Percentiles rank a stretch among this genome's conserved stretches.
These are phyloP conservation scores for Malthinus seriepunctatus DNA, from an alignment of 2,888 invertebrate genomes.

Conservation along the genomic window DNA sequence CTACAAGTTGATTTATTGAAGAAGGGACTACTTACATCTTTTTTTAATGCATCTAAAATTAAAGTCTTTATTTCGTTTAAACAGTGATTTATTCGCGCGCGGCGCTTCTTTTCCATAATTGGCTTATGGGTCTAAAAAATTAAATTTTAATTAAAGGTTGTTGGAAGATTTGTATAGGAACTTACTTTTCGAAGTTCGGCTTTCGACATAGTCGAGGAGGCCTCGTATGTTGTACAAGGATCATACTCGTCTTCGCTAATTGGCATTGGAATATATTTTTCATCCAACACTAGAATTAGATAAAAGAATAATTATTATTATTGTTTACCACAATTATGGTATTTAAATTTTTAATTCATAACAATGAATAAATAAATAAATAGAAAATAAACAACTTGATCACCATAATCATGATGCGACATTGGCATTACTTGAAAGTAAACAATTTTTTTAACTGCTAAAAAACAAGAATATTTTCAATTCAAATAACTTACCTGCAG, in stretches of 20 bases:
- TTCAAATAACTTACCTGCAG: too few relatives aligned
- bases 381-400: too few relatives aligned
- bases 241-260: slow-evolving; percentile 66
- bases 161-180: background rate
- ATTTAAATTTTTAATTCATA: too few relatives aligned
- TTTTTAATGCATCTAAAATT: slow-evolving; percentile 82
- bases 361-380: too few relatives aligned
- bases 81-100: slow-evolving; percentile 89
- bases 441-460: too few relatives aligned
- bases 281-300: background rate
- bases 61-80: slow-evolving; percentile 85
- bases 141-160: background rate
- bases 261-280: slow-evolving; percentile 56
- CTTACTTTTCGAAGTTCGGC: slow-evolving; percentile 71
- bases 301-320: slow-evolving; percentile 6
- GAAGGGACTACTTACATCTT: slow-evolving; percentile 74
- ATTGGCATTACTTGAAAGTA: too few relatives aligned
- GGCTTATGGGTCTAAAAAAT: slow-evolving; percentile 88
- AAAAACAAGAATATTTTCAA: too few relatives aligned
- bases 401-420: too few relatives aligned
- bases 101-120: slow-evolving; percentile 88
- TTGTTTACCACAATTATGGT: too few relatives aligned
- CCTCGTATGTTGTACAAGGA: slow-evolving; percentile 54
- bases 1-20: slow-evolving; percentile 1
- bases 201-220: slow-evolving; percentile 66